phyloP scores from a whole-genome alignment of 2,888 invertebrate genomes.

The Amphimallon solstitiale region DNA sequence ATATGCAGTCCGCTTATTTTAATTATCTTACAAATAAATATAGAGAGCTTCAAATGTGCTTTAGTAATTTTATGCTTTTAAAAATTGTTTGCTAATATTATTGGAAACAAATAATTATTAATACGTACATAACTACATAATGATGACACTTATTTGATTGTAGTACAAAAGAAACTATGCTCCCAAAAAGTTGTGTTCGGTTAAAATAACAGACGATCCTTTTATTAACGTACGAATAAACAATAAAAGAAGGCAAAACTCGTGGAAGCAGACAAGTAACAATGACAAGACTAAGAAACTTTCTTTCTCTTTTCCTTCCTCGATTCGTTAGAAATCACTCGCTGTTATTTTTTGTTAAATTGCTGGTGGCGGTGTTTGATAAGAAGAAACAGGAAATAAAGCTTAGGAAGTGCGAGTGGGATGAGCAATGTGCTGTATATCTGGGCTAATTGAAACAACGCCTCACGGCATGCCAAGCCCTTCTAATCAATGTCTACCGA shows the following conservation, averaged over 20 bases:
- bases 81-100: no score
- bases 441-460: conserved; percentile 50
- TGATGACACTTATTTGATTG: no score
- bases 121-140: no score
- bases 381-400: conserved; percentile 40
- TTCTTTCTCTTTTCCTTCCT: neutral
- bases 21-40: no score
- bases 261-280: conserved; percentile 9
- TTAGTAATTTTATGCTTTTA: no score
- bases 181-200: neutral
- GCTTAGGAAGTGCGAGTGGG: conserved; percentile 36
- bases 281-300: conserved; percentile 14
- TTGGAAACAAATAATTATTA: no score
- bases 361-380: conserved; percentile 40
- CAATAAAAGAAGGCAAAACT: conserved; percentile 12
- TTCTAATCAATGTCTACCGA: conserved; percentile 49
- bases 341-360: conserved; percentile 31
- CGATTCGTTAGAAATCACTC: conserved; percentile 22
- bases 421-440: conserved; percentile 42
- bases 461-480: conserved; percentile 48
- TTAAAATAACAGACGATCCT: neutral
- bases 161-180: neutral
- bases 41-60: no score
- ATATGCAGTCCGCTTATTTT: no score
- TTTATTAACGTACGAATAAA: conserved; percentile 6